Evolutionary conservation across 2,797 vertebrate species (phyloP).

Genomic region (Centroberyx gerrardi): DNA sequence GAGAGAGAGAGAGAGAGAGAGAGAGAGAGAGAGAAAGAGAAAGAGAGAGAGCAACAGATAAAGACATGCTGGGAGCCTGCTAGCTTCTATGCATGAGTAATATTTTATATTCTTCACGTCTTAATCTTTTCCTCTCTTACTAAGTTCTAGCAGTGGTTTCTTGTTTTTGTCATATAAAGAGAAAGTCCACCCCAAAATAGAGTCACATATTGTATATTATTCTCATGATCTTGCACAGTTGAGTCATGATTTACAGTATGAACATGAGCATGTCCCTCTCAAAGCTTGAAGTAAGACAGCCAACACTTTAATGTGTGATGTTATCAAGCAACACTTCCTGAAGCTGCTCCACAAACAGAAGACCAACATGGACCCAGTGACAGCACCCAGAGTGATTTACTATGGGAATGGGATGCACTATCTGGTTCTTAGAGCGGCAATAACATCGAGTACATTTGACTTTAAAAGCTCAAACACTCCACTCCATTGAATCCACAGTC

Average conservation of each 20-base stretch:
- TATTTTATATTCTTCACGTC: slow-evolving; percentile 13
- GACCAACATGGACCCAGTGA: too few relatives aligned
- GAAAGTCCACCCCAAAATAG: not conserved
- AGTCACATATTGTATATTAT: too few relatives aligned
- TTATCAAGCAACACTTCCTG: not conserved
- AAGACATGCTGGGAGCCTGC: slow-evolving; percentile 8
- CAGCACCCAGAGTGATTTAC: too few relatives aligned
- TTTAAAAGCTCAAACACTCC: not conserved
- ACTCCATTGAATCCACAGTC: not conserved
- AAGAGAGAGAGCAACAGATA: slow-evolving; percentile 27
- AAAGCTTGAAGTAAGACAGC: too few relatives aligned
- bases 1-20: slow-evolving; percentile 20
- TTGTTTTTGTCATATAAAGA: not conserved
- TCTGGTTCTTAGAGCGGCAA: too few relatives aligned
- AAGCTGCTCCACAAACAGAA: not conserved
- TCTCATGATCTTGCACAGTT: too few relatives aligned
- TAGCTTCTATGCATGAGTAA: not conserved
- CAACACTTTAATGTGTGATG: not conserved
- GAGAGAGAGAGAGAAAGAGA: slow-evolving; percentile 40
- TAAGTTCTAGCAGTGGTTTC: too few relatives aligned
- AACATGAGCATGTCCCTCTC: too few relatives aligned
- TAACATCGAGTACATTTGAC: not conserved
- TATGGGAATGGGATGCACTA: not conserved
- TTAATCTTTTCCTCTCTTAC: not conserved
- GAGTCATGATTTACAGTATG: too few relatives aligned